Conservation (phyloP, 2,888 invertebrate species). For the Epistrophe eligans region DNA sequence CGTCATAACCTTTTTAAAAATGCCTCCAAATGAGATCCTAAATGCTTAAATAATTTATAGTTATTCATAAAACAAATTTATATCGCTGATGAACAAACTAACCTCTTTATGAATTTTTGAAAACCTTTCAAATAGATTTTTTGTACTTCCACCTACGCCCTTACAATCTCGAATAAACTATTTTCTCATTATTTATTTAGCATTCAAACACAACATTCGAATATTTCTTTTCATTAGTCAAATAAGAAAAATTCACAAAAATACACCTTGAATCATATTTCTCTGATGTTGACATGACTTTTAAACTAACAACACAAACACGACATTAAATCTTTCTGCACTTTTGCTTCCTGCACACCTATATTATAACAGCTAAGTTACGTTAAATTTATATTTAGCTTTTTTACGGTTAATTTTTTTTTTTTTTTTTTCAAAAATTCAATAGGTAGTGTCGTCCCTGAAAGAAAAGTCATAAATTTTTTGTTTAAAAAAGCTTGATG, state of each 20-base stretch:
- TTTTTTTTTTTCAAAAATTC: neutral
- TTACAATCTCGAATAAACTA: too few relatives aligned
- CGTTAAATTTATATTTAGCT: conserved; percentile 4
- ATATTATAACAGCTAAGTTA: neutral
- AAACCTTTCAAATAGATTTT: too few relatives aligned
- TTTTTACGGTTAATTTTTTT: neutral
- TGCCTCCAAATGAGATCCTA: too few relatives aligned
- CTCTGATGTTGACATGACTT: conserved; percentile 3
- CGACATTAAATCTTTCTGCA: conserved; percentile 20
- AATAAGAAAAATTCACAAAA: neutral
- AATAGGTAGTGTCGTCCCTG: neutral
- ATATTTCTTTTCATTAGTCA: too few relatives aligned
- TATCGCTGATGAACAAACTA: too few relatives aligned
- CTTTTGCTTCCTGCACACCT: neutral
- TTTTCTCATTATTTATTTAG: too few relatives aligned
- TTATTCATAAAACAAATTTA: too few relatives aligned
- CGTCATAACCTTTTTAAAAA: too few relatives aligned
- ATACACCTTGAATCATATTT: neutral
- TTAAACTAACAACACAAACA: neutral
- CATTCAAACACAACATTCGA: too few relatives aligned
- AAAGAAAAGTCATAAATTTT: conserved; percentile 13
- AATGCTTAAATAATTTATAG: too few relatives aligned
- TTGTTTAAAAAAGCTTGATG: conserved; percentile 28
- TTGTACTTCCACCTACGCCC: too few relatives aligned
- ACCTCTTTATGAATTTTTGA: too few relatives aligned